Base-by-base conservation (phyloP, 2,888 invertebrate genomes). In the Schizaphis graminum region DNA sequence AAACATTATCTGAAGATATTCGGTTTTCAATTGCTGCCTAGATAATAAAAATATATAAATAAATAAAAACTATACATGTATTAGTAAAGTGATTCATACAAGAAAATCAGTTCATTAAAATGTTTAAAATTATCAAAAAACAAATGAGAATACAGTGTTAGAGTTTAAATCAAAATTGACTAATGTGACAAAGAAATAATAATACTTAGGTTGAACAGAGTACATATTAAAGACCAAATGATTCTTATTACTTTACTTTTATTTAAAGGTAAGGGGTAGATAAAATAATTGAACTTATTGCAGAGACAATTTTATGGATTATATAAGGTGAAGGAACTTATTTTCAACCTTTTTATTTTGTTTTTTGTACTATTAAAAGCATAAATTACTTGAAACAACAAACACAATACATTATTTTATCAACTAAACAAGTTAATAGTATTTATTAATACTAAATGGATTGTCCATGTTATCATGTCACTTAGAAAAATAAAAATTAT, bases 11-110 rank as follows among this genome's bases (percentile, higher is more conserved):
- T 41, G 57, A 86, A 44, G 84, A 49, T 90, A 94, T 67, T 61
- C 93, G 35, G 13, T 85, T 94, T 11, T 94, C 90, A 90, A 94
- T 94, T 49, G 93, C 85, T 41, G 35, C n/a, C 93, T 90, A 90
- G n/a, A 49, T 13, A 61, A 28, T 85, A 86, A 49, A 47, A 94
- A 47, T 47, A 86, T 21, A 89, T 61, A 61, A 87, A 84, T 84
- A 56, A 77, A 8, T 24, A 35, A 35, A 35, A 77, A 35, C 2
- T 77, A 77, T 35, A 77, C 21, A 35, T 35, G 13, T n/a, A 16
- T 35, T 16, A 77, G 35, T 35, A 77, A 35, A 77, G 7, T 77
- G 7, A 35, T 77, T 77, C 35, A 35, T 35, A 77, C 21, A 35
- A 35, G 8, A 41, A 77, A 77, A 77, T 35, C 21, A 77, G 77